These are phyloP conservation scores for Sminthurides aquaticus DNA, from an alignment of 2,888 invertebrate genomes.

Conservation along the genomic window DNA sequence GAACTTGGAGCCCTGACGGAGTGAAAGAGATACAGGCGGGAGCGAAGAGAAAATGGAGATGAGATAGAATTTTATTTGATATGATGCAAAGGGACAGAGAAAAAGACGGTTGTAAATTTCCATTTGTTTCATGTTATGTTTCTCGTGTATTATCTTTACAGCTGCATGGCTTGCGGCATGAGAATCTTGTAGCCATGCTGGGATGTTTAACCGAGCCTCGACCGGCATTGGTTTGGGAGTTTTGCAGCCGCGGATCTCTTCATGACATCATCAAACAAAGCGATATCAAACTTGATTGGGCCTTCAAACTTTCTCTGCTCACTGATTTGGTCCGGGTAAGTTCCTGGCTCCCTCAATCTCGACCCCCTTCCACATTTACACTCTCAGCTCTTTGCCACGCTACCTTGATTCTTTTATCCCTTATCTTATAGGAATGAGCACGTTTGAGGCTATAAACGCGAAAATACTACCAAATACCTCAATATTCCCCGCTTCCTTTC, in stretches of 20 bases:
- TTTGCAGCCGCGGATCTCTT: conserved; percentile 78
- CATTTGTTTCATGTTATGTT: too few species aligned
- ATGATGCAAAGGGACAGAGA: too few species aligned
- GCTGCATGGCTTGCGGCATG: conserved; percentile 79
- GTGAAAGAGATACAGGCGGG: too few species aligned
- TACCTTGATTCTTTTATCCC: not conserved
- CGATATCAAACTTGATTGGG: conserved; percentile 90
- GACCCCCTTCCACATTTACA: not conserved
- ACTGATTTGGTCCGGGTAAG: conserved; percentile 81
- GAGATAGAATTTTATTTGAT: too few species aligned
- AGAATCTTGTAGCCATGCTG: conserved; percentile 81
- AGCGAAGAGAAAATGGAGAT: conserved; percentile 30
- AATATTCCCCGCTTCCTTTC: too few species aligned
- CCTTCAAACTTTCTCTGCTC: conserved; percentile 82
- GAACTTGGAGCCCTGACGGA: too few species aligned
- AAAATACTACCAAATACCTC: too few species aligned
- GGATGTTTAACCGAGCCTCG: conserved; percentile 73
- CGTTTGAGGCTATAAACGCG: too few species aligned
- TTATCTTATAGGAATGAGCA: not conserved
- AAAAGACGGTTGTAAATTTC: too few species aligned
- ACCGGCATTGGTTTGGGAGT: conserved; percentile 76
- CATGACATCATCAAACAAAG: conserved; percentile 81
- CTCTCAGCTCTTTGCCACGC: not conserved
- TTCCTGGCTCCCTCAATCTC: conserved; percentile 23
- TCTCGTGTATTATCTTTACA: conserved; percentile 45